Conservation (phyloP, 2,797 vertebrate species). For the Mionectes olivaceus region DNA sequence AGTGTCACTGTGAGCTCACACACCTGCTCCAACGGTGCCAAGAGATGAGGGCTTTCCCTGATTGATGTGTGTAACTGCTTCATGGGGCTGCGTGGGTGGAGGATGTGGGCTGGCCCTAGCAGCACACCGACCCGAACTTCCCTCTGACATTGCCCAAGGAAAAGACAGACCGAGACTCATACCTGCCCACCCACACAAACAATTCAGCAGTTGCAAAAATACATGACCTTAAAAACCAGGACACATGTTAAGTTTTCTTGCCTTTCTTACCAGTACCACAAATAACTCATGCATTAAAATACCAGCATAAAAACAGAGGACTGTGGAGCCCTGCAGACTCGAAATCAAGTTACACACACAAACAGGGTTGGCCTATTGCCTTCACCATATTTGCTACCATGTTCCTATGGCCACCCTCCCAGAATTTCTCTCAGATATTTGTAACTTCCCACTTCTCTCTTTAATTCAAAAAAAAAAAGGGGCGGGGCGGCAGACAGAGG, state of each 20-base stretch:
- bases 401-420: neutral
- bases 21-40: slow-evolving; percentile 76
- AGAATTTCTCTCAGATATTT: neutral
- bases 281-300: neutral
- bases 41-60: slow-evolving; percentile 70
- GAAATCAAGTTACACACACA: neutral
- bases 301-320: neutral
- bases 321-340: neutral
- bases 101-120: slow-evolving; percentile 77
- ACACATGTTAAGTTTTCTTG: neutral
- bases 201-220: slow-evolving; percentile 61
- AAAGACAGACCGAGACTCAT: neutral
- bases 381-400: neutral
- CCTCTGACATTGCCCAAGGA: neutral
- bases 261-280: neutral
- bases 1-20: neutral
- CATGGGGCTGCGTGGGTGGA: slow-evolving; percentile 36
- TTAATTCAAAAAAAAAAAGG: neutral
- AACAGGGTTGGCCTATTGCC: neutral
- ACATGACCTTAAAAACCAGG: slow-evolving; percentile 66
- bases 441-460: neutral
- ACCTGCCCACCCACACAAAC: slow-evolving; percentile 22
- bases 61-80: slow-evolving; percentile 75
- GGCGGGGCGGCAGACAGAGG: rapidly evolving
- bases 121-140: neutral